A percentile compares a stretch with the other conserved stretches of the same genome.
Conservation (phyloP, 2,888 invertebrate species). For the Schizaphis graminum region DNA sequence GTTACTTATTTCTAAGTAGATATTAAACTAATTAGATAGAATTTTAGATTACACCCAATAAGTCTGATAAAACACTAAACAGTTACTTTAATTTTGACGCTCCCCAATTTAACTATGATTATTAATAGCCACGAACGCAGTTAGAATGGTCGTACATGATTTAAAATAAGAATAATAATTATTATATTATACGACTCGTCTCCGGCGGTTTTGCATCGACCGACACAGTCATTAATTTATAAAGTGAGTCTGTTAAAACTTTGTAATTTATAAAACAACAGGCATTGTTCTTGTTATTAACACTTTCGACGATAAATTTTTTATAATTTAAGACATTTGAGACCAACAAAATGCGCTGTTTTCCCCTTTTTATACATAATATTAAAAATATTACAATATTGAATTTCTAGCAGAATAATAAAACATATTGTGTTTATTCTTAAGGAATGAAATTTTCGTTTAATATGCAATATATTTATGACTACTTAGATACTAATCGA, state of each 20-base stretch:
- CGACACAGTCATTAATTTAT: neutral
- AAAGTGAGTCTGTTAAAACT: conserved; percentile 19
- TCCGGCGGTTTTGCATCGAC: neutral
- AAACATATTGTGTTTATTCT: conserved; percentile 29
- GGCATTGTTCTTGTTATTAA: neutral
- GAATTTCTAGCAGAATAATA: conserved; percentile 14
- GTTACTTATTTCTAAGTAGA: conserved; percentile 49
- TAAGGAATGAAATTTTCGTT: neutral
- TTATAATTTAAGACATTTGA: conserved; percentile 13
- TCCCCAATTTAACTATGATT: neutral
- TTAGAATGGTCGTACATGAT: neutral
- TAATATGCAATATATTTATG: conserved; percentile 10
- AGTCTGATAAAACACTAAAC: conserved; percentile 19
- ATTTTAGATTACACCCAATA: conserved; percentile 26
- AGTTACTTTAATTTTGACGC: conserved; percentile 11
- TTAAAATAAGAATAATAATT: neutral
- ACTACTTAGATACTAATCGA: neutral
- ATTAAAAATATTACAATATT: neutral
- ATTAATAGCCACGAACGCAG: neutral
- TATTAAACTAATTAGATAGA: conserved; percentile 41
- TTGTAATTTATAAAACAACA: conserved; percentile 13
- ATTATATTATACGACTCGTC: neutral
- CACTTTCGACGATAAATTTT: neutral
- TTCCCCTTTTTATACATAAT: neutral
- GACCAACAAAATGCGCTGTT: neutral